Conservation (phyloP, 1,140 invertebrate species). For the Fopius arisanus region DNA sequence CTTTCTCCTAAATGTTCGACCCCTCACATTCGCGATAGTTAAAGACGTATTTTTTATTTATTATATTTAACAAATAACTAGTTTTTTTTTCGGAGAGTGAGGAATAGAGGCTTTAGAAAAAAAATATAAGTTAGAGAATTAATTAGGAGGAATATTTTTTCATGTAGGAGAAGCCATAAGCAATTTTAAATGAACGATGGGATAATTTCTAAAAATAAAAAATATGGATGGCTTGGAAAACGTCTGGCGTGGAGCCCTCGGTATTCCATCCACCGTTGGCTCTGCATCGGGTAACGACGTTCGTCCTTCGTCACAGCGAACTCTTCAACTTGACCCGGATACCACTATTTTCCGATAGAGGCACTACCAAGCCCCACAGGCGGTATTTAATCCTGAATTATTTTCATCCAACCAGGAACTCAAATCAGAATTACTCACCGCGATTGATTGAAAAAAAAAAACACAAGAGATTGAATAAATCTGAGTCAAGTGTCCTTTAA, state of each 20-base stretch:
- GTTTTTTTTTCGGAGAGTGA: background rate
- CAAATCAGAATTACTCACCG: background rate
- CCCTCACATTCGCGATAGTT: too few species aligned
- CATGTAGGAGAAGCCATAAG: background rate
- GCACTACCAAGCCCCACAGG: background rate
- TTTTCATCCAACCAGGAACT: background rate
- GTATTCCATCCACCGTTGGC: conserved; percentile 34
- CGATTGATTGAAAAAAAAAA: background rate
- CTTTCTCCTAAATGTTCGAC: too few species aligned
- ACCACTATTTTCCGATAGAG: background rate
- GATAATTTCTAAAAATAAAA: conserved; percentile 2
- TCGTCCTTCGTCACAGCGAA: conserved; percentile 54
- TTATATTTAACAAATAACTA: too few species aligned
- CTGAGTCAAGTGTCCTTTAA: background rate
- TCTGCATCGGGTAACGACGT: conserved; percentile 37
- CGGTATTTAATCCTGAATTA: background rate
- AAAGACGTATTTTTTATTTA: too few species aligned
- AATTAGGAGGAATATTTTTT: background rate
- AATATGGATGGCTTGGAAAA: background rate
- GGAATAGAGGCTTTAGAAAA: too few species aligned
- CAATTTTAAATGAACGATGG: background rate
- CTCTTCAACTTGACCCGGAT: conserved; percentile 60
- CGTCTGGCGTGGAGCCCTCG: background rate
- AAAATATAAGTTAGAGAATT: background rate
- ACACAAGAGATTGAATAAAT: background rate